Conservation (phyloP, 64 coral and sea anemone genomes). For the Acropora yongei region DNA sequence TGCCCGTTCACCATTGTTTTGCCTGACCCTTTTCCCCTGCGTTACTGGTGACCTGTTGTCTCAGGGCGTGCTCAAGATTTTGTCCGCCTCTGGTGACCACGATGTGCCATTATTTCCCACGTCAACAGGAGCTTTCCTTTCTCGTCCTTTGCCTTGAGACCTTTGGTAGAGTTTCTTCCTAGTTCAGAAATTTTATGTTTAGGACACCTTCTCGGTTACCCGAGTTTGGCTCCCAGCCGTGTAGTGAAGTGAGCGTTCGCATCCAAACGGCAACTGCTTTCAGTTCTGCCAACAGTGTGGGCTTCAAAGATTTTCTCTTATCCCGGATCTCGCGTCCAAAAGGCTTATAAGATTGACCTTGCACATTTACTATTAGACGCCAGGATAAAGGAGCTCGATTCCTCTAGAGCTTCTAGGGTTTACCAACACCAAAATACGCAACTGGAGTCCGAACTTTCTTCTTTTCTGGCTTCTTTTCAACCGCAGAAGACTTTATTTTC, state of each 20-base stretch:
- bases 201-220: slow-evolving; percentile 12
- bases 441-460: slow-evolving; percentile 39
- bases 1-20: slow-evolving; percentile 53
- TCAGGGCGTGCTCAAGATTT: slow-evolving; percentile 29
- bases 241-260: slow-evolving; percentile 41
- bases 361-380: slow-evolving; percentile 5
- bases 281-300: slow-evolving; percentile 61
- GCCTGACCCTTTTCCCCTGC: slow-evolving; percentile 12
- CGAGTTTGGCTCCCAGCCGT: slow-evolving; percentile 62
- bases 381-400: slow-evolving; percentile 46
- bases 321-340: neutral
- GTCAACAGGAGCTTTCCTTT: slow-evolving; percentile 1
- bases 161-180: slow-evolving; percentile 43
- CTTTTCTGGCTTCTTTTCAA: slow-evolving; percentile 17
- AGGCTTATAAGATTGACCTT: slow-evolving; percentile 25
- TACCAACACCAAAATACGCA: slow-evolving; percentile 64
- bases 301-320: neutral
- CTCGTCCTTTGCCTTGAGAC: slow-evolving; percentile 51
- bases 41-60: slow-evolving; percentile 73
- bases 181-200: neutral
- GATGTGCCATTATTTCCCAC: slow-evolving; percentile 43
- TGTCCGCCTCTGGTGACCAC: slow-evolving; percentile 27
- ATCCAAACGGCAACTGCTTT: slow-evolving; percentile 63
- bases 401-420: neutral
- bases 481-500: slow-evolving; percentile 19